These are phyloP conservation scores for chimpanzee (Pan troglodytes) DNA, from an alignment of 2,113 vertebrate genomes.

Conservation along the genomic window DNA sequence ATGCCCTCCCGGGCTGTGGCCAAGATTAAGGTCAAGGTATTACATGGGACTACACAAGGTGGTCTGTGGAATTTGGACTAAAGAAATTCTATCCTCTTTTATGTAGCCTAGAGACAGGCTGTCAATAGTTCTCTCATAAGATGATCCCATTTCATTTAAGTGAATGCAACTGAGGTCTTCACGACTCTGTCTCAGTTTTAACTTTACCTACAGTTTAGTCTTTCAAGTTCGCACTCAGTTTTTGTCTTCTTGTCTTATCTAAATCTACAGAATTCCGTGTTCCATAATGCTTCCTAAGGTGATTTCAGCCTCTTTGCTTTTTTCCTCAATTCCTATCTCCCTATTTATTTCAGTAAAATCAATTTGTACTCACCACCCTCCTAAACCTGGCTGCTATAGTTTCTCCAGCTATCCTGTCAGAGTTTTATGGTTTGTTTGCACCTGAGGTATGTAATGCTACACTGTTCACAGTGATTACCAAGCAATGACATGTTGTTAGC, in stretches of 20 bases:
- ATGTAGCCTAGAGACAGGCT: not conserved
- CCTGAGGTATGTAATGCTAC: conserved; percentile 33
- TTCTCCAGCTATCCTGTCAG: not conserved
- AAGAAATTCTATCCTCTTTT: not conserved
- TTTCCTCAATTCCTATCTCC: not conserved
- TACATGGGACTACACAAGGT: rapidly evolving
- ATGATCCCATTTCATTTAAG: not conserved
- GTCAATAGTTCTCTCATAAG: not conserved
- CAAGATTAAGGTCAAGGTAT: not conserved
- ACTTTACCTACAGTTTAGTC: not conserved
- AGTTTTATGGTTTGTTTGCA: conserved; percentile 65
- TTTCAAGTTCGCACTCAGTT: not conserved
- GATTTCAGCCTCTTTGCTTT: not conserved
- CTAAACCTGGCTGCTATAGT: not conserved
- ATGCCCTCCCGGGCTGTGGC: not conserved
- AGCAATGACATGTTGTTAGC: conserved; percentile 38
- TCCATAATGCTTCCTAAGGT: not conserved
- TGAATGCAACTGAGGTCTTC: not conserved
- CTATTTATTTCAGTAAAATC: not conserved
- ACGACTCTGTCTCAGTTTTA: not conserved
- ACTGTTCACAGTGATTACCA: conserved; percentile 42
- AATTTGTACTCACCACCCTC: not conserved
- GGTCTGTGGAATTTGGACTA: not conserved
- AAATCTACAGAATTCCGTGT: not conserved
- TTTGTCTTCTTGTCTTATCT: not conserved